A percentile compares a stretch with the other conserved stretches of the same genome.
Conservation (phyloP, 2,888 invertebrate genomes). For the Cataglyphis albicans region DNA sequence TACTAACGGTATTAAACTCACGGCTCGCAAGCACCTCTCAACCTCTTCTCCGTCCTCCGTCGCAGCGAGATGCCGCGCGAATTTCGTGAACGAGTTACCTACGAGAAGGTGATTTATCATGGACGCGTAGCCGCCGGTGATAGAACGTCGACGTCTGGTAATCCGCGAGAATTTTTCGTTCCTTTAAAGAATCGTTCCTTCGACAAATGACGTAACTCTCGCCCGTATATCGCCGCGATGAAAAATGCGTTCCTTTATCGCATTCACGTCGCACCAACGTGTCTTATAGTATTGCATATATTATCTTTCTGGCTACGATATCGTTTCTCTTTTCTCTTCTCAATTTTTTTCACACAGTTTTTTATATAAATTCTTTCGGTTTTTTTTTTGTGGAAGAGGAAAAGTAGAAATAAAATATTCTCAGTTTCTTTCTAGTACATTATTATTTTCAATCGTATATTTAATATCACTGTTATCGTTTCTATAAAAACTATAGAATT, state of each 20-base stretch:
- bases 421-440: background rate
- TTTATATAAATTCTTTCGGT: background rate
- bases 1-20: slow-evolving; percentile 75
- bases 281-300: slow-evolving; percentile 32
- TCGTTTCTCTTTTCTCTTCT: background rate
- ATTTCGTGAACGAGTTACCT: slow-evolving; percentile 73
- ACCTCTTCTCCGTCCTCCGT: slow-evolving; percentile 46
- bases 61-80: slow-evolving; percentile 60
- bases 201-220: slow-evolving; percentile 48
- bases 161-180: slow-evolving; percentile 71
- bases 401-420: background rate
- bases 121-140: slow-evolving; percentile 61
- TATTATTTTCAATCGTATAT: background rate
- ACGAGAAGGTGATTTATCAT: slow-evolving; percentile 73
- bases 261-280: slow-evolving; percentile 20
- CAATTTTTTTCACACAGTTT: background rate
- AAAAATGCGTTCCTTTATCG: slow-evolving; percentile 48
- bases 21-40: slow-evolving; percentile 53
- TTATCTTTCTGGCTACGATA: slow-evolving; percentile 30
- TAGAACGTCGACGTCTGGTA: slow-evolving; percentile 67
- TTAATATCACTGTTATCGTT: background rate
- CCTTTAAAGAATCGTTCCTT: slow-evolving; percentile 52
- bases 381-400: background rate
- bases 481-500: background rate
- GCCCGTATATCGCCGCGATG: slow-evolving; percentile 16